Evolutionary conservation across 2,113 vertebrate species (phyloP).

Genomic region (Dasyornis broadbenti): DNA sequence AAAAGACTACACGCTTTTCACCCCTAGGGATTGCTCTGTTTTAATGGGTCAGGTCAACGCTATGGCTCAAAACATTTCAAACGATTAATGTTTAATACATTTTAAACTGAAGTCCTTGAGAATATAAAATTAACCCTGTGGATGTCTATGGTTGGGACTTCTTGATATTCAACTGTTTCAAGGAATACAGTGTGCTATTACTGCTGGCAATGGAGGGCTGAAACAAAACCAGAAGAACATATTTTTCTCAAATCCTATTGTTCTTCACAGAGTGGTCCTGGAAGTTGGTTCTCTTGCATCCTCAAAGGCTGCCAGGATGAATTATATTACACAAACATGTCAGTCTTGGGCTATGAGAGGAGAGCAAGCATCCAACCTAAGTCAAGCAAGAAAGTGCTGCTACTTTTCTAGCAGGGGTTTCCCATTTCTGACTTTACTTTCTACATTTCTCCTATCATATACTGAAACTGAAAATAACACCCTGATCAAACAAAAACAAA

Average conservation of each 20-base stretch:
- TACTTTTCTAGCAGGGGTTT: neutral
- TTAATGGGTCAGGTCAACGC: neutral
- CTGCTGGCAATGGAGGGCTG: neutral
- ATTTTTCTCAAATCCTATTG: neutral
- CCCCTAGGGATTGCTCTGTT: constrained; percentile 8
- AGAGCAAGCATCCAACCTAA: neutral
- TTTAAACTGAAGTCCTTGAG: constrained; percentile 5
- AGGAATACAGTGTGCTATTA: neutral
- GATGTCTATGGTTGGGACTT: neutral
- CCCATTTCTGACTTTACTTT: neutral
- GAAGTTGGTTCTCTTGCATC: neutral
- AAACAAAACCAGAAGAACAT: neutral
- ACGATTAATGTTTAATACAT: neutral
- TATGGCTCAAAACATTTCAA: neutral
- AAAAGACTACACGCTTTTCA: constrained; percentile 56
- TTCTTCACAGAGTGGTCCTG: neutral
- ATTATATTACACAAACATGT: neutral
- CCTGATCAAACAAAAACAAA: neutral
- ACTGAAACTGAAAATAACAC: neutral
- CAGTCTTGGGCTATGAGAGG: neutral
- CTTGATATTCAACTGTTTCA: neutral
- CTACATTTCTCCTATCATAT: neutral
- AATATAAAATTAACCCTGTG: constrained; percentile 30
- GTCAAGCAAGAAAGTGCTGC: neutral
- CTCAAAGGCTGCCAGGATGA: neutral